phyloP scores from a whole-genome alignment of 1,140 invertebrate genomes.

The Drosophila tropicalis region DNA sequence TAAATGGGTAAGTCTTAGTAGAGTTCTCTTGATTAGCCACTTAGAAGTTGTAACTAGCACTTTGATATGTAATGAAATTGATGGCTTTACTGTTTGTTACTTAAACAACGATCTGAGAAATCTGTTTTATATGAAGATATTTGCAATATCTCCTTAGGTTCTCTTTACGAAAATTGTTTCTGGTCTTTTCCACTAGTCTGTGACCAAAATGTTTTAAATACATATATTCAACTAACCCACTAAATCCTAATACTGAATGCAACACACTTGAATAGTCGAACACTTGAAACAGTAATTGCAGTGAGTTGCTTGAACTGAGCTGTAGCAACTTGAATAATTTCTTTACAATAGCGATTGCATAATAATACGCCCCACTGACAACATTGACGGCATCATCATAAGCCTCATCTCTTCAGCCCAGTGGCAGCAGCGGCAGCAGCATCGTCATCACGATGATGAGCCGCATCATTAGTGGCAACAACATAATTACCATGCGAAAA shows the following conservation, averaged over 20 bases:
- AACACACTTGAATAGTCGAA: no score
- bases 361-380: conserved; percentile 43
- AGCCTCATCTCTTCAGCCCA: conserved; percentile 23
- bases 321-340: conserved; percentile 26
- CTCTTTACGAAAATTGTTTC: not conserved
- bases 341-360: conserved; percentile 53
- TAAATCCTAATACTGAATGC: not conserved
- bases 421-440: conserved; percentile 12
- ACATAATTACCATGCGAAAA: conserved; percentile 73
- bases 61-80: no score
- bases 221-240: not conserved
- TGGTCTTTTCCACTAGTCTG: not conserved
- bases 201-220: no score
- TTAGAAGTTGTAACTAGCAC: no score
- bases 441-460: conserved; percentile 69
- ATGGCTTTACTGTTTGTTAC: no score
- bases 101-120: no score
- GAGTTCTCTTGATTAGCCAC: no score
- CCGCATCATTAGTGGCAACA: conserved; percentile 68
- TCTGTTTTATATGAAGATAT: not conserved
- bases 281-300: not conserved
- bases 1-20: no score
- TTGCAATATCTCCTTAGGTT: no score
- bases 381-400: conserved; percentile 42
- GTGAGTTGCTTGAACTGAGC: not conserved